Conservation (phyloP, 1,140 invertebrate species). For the Camponotus vicinus region DNA sequence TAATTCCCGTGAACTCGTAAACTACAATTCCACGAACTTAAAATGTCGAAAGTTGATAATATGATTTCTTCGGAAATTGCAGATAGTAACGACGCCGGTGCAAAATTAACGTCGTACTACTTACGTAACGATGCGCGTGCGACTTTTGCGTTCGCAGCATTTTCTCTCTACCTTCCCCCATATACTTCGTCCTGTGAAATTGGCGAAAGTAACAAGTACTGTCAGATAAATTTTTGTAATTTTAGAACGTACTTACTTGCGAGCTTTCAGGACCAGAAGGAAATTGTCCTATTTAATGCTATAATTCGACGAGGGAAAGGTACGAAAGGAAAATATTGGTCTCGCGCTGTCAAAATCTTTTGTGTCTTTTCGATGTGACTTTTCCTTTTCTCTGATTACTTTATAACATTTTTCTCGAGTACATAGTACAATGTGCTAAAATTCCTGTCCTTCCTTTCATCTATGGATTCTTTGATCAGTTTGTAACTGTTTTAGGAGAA, state of each 20-base stretch:
- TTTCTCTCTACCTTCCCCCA: neutral
- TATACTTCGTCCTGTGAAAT: neutral
- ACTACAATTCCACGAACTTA: conserved; percentile 25
- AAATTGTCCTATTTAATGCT: conserved; percentile 16
- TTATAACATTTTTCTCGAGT: conserved; percentile 11
- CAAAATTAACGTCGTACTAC: conserved; percentile 15
- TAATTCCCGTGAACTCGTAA: neutral
- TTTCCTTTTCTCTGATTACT: conserved; percentile 43
- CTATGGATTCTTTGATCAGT: conserved; percentile 1
- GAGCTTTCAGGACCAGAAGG: neutral
- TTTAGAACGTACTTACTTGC: neutral
- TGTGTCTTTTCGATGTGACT: conserved; percentile 13
- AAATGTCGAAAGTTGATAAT: conserved; percentile 40
- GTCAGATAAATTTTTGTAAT: neutral
- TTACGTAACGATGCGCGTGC: neutral
- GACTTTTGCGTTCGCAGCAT: neutral
- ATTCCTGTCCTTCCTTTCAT: neutral
- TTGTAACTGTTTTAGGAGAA: conserved; percentile 23
- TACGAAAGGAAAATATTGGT: conserved; percentile 45
- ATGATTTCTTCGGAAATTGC: conserved; percentile 35
- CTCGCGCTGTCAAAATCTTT: conserved; percentile 16
- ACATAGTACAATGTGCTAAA: neutral
- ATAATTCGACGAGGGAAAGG: neutral
- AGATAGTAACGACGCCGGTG: neutral
- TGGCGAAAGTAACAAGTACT: neutral